A percentile compares a stretch with the other conserved stretches of the same genome.
Evolutionary conservation across 2,888 invertebrate species (phyloP).

Genomic region (Tetragonula carbonaria): DNA sequence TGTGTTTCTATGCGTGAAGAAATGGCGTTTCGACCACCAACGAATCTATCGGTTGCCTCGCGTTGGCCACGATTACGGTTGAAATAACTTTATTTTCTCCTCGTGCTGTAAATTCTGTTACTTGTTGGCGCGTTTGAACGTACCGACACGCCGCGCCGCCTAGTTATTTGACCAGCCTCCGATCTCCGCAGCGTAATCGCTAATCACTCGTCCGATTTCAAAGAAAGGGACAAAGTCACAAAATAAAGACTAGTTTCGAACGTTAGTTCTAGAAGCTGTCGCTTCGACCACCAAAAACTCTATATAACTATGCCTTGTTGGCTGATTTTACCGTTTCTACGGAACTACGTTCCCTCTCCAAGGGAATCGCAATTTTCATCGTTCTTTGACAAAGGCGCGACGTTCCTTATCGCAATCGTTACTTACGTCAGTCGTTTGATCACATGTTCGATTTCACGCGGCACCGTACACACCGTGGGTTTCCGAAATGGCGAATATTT

Average conservation of each 20-base stretch:
- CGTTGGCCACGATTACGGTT: constrained; percentile 55
- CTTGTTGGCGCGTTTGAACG: constrained; percentile 59
- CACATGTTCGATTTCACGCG: too few species aligned
- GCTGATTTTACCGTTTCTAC: constrained; percentile 65
- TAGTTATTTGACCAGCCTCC: constrained; percentile 69
- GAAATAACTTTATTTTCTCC: constrained; percentile 65
- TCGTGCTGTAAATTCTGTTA: constrained; percentile 32
- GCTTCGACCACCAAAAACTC: constrained; percentile 47
- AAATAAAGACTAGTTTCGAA: constrained; percentile 40
- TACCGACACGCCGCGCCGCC: constrained; percentile 70
- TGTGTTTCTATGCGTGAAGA: not conserved
- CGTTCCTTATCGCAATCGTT: not conserved
- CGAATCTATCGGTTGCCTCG: constrained; percentile 19
- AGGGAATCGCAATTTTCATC: constrained; percentile 17
- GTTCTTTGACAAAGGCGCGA: not conserved
- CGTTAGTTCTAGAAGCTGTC: constrained; percentile 42
- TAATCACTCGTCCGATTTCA: constrained; percentile 64
- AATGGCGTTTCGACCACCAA: constrained; percentile 34
- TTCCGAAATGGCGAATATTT: too few species aligned
- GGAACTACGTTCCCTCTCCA: constrained; percentile 36
- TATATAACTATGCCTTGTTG: constrained; percentile 31
- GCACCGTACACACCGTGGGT: too few species aligned
- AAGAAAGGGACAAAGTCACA: constrained; percentile 57
- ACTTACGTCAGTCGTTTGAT: too few species aligned
- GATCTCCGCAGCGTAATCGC: constrained; percentile 67